phyloP scores from a whole-genome alignment of 2,113 vertebrate genomes.

The Ophthalmolycus amberensis region DNA sequence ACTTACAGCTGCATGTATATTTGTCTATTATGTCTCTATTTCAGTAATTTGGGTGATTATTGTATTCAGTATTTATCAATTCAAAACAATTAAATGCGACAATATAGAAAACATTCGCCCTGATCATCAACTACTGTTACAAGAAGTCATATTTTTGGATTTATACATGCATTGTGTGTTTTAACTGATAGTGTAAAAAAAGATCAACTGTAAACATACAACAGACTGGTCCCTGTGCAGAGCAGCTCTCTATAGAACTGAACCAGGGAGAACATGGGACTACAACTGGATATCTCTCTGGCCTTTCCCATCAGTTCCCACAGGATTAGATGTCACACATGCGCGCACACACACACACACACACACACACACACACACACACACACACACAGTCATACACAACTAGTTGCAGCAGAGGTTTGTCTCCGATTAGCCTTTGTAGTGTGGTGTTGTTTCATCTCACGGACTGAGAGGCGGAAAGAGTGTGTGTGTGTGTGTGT shows the following conservation, averaged over 20 bases:
- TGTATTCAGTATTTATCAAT: neutral
- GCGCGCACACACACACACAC: slow-evolving; percentile 40
- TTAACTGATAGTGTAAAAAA: neutral
- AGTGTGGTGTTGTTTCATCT: slow-evolving; percentile 61
- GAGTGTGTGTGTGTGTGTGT: slow-evolving; percentile 41
- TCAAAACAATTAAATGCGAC: neutral
- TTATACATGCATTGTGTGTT: neutral
- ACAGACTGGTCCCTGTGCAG: neutral
- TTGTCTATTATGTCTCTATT: neutral
- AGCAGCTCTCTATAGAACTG: neutral
- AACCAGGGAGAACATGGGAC: neutral
- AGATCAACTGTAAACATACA: too few species aligned
- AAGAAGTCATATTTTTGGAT: neutral
- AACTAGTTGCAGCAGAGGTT: slow-evolving; percentile 47
- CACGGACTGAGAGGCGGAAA: slow-evolving; percentile 16
- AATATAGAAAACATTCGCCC: neutral
- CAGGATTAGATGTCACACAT: slow-evolving; percentile 68
- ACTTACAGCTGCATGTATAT: neutral
- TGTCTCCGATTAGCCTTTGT: slow-evolving; percentile 66
- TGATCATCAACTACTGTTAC: neutral
- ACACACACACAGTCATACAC: slow-evolving; percentile 30
- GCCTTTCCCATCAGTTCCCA: slow-evolving; percentile 58
- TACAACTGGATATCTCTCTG: slow-evolving; percentile 16
- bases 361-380: slow-evolving; percentile 41
- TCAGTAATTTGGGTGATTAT: neutral